Conservation (phyloP, 2,888 invertebrate genomes). For the Sclerodermus sp. region DNA sequence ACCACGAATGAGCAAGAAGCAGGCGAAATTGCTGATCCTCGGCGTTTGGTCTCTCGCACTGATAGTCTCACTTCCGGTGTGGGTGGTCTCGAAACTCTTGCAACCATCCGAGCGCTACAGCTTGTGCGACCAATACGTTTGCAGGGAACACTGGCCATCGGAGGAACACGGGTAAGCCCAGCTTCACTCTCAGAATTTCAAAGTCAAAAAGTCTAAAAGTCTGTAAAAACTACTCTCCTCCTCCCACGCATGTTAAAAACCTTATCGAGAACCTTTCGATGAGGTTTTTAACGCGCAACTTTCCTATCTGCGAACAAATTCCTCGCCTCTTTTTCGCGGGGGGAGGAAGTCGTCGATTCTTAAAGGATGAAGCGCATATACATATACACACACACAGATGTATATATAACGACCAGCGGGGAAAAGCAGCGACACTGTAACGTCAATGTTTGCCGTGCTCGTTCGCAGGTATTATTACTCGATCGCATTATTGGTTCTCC, state of each 20-base stretch:
- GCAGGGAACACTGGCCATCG: slow-evolving; percentile 72
- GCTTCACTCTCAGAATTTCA: no score
- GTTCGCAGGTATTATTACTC: slow-evolving; percentile 68
- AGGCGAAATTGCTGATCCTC: slow-evolving; percentile 70
- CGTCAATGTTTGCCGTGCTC: no score
- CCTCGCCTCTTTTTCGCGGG: no score
- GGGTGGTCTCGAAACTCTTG: slow-evolving; percentile 70
- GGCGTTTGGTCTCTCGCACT: slow-evolving; percentile 77
- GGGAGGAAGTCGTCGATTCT: no score
- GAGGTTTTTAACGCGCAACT: no score
- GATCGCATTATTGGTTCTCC: slow-evolving; percentile 75
- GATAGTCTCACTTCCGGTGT: slow-evolving; percentile 79
- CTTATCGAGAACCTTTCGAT: no score
- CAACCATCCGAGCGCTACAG: slow-evolving; percentile 68
- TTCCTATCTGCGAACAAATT: no score
- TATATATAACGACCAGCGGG: not conserved
- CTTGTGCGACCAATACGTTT: slow-evolving; percentile 68
- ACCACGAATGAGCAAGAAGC: slow-evolving; percentile 75
- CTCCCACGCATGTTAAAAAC: no score
- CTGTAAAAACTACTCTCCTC: no score
- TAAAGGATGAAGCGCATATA: no score
- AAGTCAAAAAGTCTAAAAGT: no score
- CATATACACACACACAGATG: no score
- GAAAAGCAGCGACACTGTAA: not conserved
- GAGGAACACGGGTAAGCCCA: slow-evolving; percentile 62